phyloP scores from a whole-genome alignment of 2,888 invertebrate species.

The Petrolisthes manimaculis region DNA sequence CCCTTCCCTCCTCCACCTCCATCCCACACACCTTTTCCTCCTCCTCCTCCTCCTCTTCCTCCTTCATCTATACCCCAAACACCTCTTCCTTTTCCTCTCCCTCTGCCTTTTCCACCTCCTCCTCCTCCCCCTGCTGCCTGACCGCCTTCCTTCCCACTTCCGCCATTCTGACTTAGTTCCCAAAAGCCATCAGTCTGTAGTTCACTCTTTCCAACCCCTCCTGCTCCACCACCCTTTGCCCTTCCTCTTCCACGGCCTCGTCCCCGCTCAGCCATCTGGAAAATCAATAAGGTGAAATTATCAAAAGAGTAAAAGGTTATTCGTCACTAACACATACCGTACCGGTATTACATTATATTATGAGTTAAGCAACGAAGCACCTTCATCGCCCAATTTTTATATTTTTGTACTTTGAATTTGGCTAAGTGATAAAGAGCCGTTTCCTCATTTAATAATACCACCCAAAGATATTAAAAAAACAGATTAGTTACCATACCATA shows the following conservation, averaged over 20 bases:
- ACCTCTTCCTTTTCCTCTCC: not conserved
- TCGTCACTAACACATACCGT: too few species aligned
- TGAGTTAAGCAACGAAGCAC: too few species aligned
- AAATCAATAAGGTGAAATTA: not conserved
- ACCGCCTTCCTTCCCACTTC: not conserved
- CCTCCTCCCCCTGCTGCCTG: slow-evolving; percentile 21
- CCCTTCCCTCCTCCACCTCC: not conserved
- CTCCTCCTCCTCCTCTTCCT: not conserved
- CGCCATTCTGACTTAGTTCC: not conserved
- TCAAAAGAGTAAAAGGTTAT: too few species aligned
- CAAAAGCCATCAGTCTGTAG: not conserved
- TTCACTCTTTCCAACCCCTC: not conserved
- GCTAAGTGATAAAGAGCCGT: too few species aligned
- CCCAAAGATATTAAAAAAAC: too few species aligned
- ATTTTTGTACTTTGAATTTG: too few species aligned
- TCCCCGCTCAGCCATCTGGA: not conserved
- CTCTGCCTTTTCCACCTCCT: not conserved
- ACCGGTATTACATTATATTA: too few species aligned
- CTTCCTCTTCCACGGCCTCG: not conserved
- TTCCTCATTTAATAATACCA: too few species aligned
- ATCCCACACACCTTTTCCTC: not conserved
- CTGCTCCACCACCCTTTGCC: not conserved
- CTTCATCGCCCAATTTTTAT: too few species aligned
- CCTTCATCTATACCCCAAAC: not conserved
- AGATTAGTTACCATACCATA: too few species aligned